These are phyloP conservation scores for Acrocephalus scirpaceus DNA, from an alignment of 2,797 vertebrate species.

Conservation along the genomic window DNA sequence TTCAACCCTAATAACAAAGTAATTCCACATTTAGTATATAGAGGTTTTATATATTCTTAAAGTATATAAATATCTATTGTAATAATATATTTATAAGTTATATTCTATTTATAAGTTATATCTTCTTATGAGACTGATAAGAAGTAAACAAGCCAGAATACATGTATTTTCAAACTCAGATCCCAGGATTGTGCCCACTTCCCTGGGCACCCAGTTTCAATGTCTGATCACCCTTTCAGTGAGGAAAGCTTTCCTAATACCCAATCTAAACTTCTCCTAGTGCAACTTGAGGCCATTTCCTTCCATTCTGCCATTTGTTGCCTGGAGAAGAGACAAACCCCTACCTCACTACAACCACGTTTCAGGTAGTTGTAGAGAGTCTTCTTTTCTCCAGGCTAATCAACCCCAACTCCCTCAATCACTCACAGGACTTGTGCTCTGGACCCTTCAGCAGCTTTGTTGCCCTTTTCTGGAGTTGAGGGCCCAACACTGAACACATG, in stretches of 20 bases:
- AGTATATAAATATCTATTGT: neutral
- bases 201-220: neutral
- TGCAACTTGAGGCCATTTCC: neutral
- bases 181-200: neutral
- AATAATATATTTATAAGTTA: neutral
- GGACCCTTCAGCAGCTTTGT: neutral
- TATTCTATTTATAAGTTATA: neutral
- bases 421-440: neutral
- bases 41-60: neutral
- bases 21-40: neutral
- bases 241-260: neutral
- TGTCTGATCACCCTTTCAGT: neutral
- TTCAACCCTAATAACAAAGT: neutral
- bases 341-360: neutral
- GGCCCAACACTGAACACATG: neutral
- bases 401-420: neutral
- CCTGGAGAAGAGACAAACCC: neutral
- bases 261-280: neutral
- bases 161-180: neutral
- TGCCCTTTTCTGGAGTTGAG: neutral
- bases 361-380: neutral
- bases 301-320: neutral
- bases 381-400: neutral
- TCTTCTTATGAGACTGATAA: neutral
- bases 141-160: neutral